Evolutionary conservation across 1,140 invertebrate species (phyloP).

Genomic region (Drosophila asahinai): DNA sequence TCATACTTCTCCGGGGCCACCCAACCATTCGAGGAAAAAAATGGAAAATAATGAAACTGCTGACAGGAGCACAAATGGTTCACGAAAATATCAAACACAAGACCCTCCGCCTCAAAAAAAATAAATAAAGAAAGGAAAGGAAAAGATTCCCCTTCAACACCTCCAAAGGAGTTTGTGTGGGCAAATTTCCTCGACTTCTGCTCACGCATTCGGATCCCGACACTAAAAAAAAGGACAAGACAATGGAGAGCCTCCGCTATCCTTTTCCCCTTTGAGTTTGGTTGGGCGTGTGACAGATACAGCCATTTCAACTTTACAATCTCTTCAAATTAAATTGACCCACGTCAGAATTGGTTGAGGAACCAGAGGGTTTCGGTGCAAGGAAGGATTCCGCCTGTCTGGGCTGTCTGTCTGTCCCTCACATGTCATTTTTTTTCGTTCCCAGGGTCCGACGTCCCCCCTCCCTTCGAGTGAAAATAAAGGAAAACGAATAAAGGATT

Average conservation of each 20-base stretch:
- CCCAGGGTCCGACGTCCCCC: background rate
- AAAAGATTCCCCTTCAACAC: conserved; percentile 34
- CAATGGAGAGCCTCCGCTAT: conserved; percentile 8
- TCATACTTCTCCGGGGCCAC: background rate
- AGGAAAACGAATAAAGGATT: conserved; percentile 31
- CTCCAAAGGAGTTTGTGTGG: conserved; percentile 15
- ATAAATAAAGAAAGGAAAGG: no score
- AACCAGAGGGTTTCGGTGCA: background rate
- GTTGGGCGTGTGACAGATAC: conserved; percentile 51
- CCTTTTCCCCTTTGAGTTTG: conserved; percentile 2
- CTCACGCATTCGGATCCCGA: background rate
- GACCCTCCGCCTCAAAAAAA: conserved; percentile 4
- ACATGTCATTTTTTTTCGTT: conserved; percentile 41
- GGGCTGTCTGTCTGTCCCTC: conserved; percentile 27
- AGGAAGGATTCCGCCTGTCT: conserved; percentile 17
- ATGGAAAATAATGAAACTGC: conserved; percentile 57
- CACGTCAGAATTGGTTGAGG: conserved; percentile 59
- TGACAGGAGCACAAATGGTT: conserved; percentile 53
- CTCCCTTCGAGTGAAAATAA: background rate
- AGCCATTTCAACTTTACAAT: conserved; percentile 66
- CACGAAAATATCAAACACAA: conserved; percentile 33
- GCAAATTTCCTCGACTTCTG: background rate
- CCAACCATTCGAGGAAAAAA: conserved; percentile 22
- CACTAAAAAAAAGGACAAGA: conserved; percentile 34
- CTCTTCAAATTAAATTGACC: conserved; percentile 77